Conservation (phyloP, 2,113 vertebrate species). For the Stigmatopora nigra region DNA sequence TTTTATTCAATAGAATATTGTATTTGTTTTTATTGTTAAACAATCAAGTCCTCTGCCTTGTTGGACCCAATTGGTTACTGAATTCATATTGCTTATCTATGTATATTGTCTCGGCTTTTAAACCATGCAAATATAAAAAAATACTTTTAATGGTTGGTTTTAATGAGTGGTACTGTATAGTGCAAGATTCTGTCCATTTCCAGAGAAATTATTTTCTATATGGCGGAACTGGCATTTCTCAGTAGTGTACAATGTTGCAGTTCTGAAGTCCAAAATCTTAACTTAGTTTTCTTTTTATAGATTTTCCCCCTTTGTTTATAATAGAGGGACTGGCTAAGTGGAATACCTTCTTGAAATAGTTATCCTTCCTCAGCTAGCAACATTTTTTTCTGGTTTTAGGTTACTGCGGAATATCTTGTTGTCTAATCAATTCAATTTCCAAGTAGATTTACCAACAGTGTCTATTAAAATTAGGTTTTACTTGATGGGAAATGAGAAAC, state of each 20-base stretch:
- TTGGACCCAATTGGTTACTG: too few relatives aligned
- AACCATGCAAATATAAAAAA: too few relatives aligned
- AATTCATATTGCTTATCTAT: too few relatives aligned
- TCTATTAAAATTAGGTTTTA: slow-evolving; percentile 43
- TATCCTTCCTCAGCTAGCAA: not conserved
- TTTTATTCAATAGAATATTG: not conserved
- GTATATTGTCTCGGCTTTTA: too few relatives aligned
- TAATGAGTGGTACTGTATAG: too few relatives aligned
- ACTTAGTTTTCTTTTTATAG: not conserved
- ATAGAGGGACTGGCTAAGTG: not conserved
- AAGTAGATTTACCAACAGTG: not conserved
- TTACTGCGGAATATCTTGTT: not conserved
- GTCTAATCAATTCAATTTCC: not conserved
- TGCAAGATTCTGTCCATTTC: not conserved
- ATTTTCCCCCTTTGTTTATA: too few relatives aligned
- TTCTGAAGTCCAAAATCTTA: not conserved
- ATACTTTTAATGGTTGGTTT: too few relatives aligned
- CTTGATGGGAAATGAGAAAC: slow-evolving; percentile 41
- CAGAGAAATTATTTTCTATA: not conserved
- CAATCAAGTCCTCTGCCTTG: not conserved
- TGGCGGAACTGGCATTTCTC: not conserved
- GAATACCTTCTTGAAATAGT: not conserved
- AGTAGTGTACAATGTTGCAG: not conserved
- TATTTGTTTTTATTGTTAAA: not conserved
- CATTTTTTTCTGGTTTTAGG: not conserved